Evolutionary conservation across 1,140 invertebrate genomes (phyloP).

Genomic region (Bacillus rossius): DNA sequence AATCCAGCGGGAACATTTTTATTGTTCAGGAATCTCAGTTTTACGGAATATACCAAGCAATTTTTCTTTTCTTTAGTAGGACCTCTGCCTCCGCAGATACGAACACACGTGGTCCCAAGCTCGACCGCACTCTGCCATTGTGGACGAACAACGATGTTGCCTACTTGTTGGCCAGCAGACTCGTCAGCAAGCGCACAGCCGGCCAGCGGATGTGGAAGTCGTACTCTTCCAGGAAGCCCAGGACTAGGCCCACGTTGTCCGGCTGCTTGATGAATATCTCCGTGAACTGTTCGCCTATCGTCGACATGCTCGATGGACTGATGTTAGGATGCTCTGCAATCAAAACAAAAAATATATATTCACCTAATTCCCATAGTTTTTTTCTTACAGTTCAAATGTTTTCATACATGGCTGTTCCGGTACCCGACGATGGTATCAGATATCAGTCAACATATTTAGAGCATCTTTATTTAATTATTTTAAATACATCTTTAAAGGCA

Average conservation of each 20-base stretch:
- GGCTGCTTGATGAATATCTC: conserved; percentile 96
- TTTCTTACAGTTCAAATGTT: conserved; percentile 8
- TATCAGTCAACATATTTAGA: too few relatives aligned
- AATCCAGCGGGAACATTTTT: too few relatives aligned
- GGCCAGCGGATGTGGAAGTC: conserved; percentile 89
- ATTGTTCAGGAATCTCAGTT: too few relatives aligned
- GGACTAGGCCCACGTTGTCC: conserved; percentile 78
- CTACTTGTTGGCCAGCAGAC: conserved; percentile 64
- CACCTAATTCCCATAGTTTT: neutral
- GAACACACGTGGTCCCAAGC: too few relatives aligned
- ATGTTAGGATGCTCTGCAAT: conserved; percentile 35
- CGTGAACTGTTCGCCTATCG: conserved; percentile 89
- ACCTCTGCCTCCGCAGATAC: too few relatives aligned
- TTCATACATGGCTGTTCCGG: too few relatives aligned
- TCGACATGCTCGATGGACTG: conserved; percentile 25
- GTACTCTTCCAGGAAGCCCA: conserved; percentile 91
- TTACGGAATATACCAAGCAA: too few relatives aligned
- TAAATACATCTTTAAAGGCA: too few relatives aligned
- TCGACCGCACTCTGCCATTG: too few relatives aligned
- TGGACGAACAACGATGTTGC: conserved; percentile 10
- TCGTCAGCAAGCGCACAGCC: conserved; percentile 77
- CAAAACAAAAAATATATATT: conserved; percentile 14
- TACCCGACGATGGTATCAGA: too few relatives aligned
- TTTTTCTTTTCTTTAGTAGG: too few relatives aligned
- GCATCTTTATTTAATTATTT: too few relatives aligned